phyloP scores from a whole-genome alignment of 1,140 invertebrate genomes.

The Penaeus vannamei region DNA sequence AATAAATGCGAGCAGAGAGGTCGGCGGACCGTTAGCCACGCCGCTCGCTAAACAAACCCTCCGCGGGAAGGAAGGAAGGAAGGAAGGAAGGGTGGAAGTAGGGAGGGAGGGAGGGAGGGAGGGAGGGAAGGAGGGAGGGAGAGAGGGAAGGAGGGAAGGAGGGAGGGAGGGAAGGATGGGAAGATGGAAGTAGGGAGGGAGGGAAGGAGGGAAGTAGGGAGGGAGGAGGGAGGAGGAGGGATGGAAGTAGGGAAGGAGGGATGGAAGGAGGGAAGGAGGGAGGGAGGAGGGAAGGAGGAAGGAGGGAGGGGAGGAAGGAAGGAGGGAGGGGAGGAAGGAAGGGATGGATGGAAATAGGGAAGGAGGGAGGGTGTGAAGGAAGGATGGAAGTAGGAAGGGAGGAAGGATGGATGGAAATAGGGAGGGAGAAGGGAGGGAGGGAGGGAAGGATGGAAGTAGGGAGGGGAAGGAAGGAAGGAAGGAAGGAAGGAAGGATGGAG shows the following conservation, averaged over 20 bases:
- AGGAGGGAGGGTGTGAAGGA: not conserved
- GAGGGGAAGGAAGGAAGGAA: too few relatives aligned
- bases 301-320: not conserved
- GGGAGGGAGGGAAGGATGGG: conserved; percentile 16
- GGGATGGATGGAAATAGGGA: not conserved
- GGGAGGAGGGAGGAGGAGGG: too few relatives aligned
- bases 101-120: not conserved
- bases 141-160: conserved; percentile 1
- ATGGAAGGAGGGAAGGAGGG: not conserved
- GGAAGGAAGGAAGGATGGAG: not conserved
- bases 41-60: too few relatives aligned
- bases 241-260: not conserved
- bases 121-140: not conserved
- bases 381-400: not conserved
- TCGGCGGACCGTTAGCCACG: too few relatives aligned
- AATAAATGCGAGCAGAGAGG: too few relatives aligned
- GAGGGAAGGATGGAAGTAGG: not conserved
- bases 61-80: too few relatives aligned
- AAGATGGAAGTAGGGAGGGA: not conserved
- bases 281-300: too few relatives aligned
- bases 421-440: not conserved
- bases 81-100: not conserved
- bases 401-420: not conserved
- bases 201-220: not conserved
- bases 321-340: not conserved